Conservation (phyloP, 2,113 vertebrate species). For the Marmota flaviventris region DNA sequence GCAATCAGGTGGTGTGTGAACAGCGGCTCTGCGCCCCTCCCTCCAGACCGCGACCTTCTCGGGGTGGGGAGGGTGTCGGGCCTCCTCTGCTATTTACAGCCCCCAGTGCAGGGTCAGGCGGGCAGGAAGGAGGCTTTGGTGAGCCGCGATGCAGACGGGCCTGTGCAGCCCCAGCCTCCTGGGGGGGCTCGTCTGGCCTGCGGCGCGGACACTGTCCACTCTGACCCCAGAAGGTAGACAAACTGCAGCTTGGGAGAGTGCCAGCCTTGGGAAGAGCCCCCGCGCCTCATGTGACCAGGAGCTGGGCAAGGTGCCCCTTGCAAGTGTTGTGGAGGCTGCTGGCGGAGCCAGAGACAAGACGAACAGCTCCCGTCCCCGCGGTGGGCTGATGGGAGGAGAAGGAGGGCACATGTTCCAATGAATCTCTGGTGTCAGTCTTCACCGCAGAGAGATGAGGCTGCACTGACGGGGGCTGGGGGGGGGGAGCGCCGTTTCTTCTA, state of each 20-base stretch:
- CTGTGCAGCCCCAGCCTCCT: background rate
- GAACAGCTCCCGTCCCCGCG: background rate
- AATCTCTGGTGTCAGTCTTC: conserved; percentile 19
- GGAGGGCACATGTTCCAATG: background rate
- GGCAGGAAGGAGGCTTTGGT: background rate
- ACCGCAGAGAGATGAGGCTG: background rate
- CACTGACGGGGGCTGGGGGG: fast-evolving
- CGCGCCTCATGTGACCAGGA: fast-evolving
- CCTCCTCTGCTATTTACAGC: background rate
- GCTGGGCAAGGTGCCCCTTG: conserved; percentile 36
- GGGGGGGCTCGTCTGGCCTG: background rate
- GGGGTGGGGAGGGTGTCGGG: fast-evolving
- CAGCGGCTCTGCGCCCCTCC: background rate
- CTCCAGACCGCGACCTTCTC: background rate
- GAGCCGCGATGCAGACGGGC: too few species aligned
- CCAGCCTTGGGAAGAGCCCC: background rate
- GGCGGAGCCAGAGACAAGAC: background rate
- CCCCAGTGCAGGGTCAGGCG: background rate
- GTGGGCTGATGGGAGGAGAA: background rate
- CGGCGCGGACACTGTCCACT: background rate
- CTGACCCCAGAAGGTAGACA: background rate
- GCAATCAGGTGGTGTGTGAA: fast-evolving
- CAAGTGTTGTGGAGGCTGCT: background rate
- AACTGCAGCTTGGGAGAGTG: fast-evolving
- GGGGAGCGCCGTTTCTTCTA: background rate